phyloP scores from a whole-genome alignment of 2,888 invertebrate genomes.

The Hirtodrosophila trivittata region DNA sequence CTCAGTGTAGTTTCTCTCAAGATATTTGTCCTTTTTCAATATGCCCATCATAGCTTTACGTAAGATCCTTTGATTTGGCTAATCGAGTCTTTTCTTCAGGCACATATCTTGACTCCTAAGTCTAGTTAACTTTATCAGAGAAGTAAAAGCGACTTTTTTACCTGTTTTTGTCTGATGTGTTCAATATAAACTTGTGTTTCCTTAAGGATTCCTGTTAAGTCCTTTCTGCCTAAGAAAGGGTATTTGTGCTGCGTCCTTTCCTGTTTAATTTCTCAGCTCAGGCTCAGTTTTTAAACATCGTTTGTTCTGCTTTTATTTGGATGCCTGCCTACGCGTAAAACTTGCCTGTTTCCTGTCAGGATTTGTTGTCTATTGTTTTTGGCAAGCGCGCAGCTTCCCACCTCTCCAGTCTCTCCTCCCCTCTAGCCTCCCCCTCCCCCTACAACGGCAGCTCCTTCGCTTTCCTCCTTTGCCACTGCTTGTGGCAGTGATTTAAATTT shows the following conservation, averaged over 20 bases:
- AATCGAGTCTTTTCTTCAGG: too few relatives aligned
- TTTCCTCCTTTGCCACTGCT: conserved; percentile 6
- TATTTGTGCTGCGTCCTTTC: not conserved
- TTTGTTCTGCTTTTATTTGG: conserved; percentile 14
- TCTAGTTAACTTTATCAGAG: too few relatives aligned
- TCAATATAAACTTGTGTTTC: conserved; percentile 1
- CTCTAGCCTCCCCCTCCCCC: not conserved
- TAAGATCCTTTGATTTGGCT: too few relatives aligned
- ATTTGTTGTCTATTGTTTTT: conserved; percentile 45
- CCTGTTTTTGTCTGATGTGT: conserved; percentile 22
- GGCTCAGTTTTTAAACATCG: conserved; percentile 17
- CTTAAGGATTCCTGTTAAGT: not conserved
- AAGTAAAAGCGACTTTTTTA: too few relatives aligned
- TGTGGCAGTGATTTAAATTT: conserved; percentile 78
- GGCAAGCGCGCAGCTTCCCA: conserved; percentile 11
- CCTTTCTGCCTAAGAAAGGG: conserved; percentile 5
- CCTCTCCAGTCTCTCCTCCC: not conserved
- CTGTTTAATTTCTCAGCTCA: conserved; percentile 5
- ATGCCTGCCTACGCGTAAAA: conserved; percentile 27
- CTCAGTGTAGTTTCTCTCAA: too few relatives aligned
- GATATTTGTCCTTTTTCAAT: too few relatives aligned
- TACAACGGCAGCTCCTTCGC: conserved; percentile 3
- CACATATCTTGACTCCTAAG: too few relatives aligned
- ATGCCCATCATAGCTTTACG: too few relatives aligned
- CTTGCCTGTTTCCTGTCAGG: conserved; percentile 13